Conservation (phyloP, 2,888 invertebrate genomes). For the Calephelis perditalis region DNA sequence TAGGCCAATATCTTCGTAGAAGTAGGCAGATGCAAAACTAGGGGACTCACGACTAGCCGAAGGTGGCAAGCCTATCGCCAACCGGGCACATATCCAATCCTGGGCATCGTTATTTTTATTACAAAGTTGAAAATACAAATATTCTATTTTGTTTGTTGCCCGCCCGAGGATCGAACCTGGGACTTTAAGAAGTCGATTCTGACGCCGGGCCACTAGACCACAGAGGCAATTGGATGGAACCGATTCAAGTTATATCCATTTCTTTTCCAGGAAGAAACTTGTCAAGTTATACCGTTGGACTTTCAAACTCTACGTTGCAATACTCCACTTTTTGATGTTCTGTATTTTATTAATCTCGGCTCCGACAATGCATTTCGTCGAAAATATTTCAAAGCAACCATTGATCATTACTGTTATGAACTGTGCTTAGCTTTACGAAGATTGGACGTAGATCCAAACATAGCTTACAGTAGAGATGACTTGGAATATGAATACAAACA, state of each 20-base stretch:
- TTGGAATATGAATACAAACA: constrained; percentile 10
- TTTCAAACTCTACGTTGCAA: constrained; percentile 14
- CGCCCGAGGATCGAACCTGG: no score
- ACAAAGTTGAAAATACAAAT: no score
- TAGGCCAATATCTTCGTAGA: no score
- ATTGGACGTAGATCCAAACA: constrained; percentile 33
- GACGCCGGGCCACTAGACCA: no score
- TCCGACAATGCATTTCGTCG: constrained; percentile 13
- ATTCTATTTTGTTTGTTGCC: no score
- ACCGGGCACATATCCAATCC: no score
- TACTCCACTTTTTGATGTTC: constrained; percentile 9
- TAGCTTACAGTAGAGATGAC: constrained; percentile 1
- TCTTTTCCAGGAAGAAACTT: constrained; percentile 1
- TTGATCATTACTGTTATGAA: constrained; percentile 14
- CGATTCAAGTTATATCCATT: neutral
- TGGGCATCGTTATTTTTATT: no score
- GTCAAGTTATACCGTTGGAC: constrained; percentile 8
- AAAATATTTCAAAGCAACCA: constrained; percentile 3
- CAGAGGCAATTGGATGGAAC: no score
- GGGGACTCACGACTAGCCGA: no score
- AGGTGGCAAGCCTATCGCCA: no score
- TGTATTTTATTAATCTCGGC: constrained; percentile 13
- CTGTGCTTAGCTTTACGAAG: constrained; percentile 30
- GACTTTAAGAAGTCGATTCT: no score
- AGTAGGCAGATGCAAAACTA: no score